Conservation (phyloP, 2,797 vertebrate species). For the Alosa sapidissima region DNA sequence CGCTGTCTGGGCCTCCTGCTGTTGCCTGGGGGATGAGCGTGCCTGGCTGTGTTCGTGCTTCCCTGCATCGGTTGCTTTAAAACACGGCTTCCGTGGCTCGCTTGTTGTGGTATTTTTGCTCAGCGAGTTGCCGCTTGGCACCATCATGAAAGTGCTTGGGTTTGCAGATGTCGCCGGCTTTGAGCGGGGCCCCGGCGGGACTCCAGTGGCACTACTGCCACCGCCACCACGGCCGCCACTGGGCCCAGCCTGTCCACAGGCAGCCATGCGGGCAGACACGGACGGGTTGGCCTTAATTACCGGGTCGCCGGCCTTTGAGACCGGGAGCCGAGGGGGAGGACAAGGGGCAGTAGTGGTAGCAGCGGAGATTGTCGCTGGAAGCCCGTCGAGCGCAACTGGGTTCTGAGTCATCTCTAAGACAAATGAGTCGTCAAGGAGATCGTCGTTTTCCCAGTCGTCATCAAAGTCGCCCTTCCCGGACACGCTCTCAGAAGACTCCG, state of each 20-base stretch:
- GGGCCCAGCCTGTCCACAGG: constrained; percentile 33
- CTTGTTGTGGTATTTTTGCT: constrained; percentile 33
- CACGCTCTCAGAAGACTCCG: constrained; percentile 6
- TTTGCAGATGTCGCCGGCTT: constrained; percentile 59
- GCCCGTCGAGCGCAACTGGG: constrained; percentile 59
- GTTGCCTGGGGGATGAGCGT: not conserved
- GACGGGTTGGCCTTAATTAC: not conserved
- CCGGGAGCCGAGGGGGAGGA: constrained; percentile 31
- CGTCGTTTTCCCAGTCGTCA: constrained; percentile 87
- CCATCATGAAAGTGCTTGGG: constrained; percentile 65
- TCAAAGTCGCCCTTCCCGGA: constrained; percentile 68
- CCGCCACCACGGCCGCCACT: constrained; percentile 35
- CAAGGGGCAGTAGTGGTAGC: not conserved
- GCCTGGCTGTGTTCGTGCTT: not conserved
- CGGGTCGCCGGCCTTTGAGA: constrained; percentile 28
- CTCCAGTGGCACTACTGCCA: not conserved
- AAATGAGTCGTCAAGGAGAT: constrained; percentile 84
- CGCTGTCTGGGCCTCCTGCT: not conserved
- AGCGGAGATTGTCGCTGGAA: constrained; percentile 39
- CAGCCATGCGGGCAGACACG: constrained; percentile 36
- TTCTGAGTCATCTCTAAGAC: constrained; percentile 79
- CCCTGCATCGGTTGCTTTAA: constrained; percentile 44
- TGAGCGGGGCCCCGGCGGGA: constrained; percentile 59
- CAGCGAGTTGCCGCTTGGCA: constrained; percentile 62
- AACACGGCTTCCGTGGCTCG: constrained; percentile 49